A percentile compares a stretch with the other conserved stretches of the same genome.
Evolutionary conservation across 2,888 invertebrate species (phyloP).

Genomic region (Tetragonula carbonaria): DNA sequence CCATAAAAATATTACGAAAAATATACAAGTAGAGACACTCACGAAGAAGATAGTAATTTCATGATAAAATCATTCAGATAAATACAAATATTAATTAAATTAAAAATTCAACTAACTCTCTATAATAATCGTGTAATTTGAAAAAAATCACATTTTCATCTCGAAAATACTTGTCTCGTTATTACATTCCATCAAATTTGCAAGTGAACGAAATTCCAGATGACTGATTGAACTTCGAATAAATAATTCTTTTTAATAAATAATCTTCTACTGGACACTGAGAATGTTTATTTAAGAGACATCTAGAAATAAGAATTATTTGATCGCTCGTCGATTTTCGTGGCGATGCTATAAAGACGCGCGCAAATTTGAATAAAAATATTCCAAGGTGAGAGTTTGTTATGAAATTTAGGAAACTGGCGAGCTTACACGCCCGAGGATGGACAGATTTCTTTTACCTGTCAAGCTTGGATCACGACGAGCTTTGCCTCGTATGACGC

Average conservation of each 20-base stretch:
- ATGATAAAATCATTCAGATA: not conserved
- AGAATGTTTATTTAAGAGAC: not conserved
- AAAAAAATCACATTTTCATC: too few species aligned
- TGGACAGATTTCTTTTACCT: constrained; percentile 42
- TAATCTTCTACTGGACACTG: not conserved
- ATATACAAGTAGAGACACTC: not conserved
- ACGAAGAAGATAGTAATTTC: not conserved
- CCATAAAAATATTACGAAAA: not conserved
- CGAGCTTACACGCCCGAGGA: not conserved
- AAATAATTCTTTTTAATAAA: not conserved
- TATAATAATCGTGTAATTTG: too few species aligned
- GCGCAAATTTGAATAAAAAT: not conserved
- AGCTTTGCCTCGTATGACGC: constrained; percentile 47
- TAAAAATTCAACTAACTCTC: too few species aligned
- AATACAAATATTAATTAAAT: not conserved
- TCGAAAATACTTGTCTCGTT: too few species aligned
- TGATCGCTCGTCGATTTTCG: not conserved
- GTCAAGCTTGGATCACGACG: constrained; percentile 17
- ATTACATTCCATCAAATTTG: too few species aligned
- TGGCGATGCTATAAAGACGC: not conserved
- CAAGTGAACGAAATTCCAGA: too few species aligned
- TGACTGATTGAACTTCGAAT: too few species aligned
- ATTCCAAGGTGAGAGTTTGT: not conserved
- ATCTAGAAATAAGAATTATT: not conserved
- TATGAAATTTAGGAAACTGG: constrained; percentile 18